phyloP scores from a whole-genome alignment of 2,888 invertebrate genomes.

The Apoda limacodes region DNA sequence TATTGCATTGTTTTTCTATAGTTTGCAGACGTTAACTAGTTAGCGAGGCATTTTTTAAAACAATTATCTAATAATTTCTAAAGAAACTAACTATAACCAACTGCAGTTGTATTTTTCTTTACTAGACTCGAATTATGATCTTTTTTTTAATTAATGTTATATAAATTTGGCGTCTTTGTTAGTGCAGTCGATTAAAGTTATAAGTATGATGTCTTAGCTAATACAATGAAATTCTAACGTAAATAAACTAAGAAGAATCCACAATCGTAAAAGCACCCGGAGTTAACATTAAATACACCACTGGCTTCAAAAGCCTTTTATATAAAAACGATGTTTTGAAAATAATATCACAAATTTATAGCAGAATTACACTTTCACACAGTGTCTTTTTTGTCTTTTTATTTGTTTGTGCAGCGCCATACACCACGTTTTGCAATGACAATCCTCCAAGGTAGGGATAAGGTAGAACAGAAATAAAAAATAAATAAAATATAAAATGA shows the following conservation, averaged over 20 bases:
- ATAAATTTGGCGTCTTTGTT: too few relatives aligned
- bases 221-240: constrained; percentile 44
- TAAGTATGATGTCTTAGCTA: constrained; percentile 35
- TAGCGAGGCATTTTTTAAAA: constrained; percentile 48
- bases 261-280: constrained; percentile 70
- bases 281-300: constrained; percentile 65
- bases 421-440: constrained; percentile 59
- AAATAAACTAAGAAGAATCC: constrained; percentile 62
- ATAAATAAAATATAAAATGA: constrained; percentile 33
- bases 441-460: constrained; percentile 40
- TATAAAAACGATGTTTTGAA: constrained; percentile 54
- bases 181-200: constrained; percentile 35
- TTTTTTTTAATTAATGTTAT: too few relatives aligned
- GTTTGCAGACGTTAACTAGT: too few relatives aligned
- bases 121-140: too few relatives aligned
- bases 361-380: constrained; percentile 58
- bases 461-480: constrained; percentile 33
- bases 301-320: constrained; percentile 57
- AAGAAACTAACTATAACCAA: constrained; percentile 41
- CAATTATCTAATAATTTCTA: constrained; percentile 62
- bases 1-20: too few relatives aligned
- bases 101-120: too few relatives aligned
- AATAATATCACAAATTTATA: constrained; percentile 67
- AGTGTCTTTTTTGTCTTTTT: constrained; percentile 37
- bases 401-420: constrained; percentile 60